Evolutionary conservation across 2,797 vertebrate genomes (phyloP).

Genomic region (Tragelaphus oryx): DNA sequence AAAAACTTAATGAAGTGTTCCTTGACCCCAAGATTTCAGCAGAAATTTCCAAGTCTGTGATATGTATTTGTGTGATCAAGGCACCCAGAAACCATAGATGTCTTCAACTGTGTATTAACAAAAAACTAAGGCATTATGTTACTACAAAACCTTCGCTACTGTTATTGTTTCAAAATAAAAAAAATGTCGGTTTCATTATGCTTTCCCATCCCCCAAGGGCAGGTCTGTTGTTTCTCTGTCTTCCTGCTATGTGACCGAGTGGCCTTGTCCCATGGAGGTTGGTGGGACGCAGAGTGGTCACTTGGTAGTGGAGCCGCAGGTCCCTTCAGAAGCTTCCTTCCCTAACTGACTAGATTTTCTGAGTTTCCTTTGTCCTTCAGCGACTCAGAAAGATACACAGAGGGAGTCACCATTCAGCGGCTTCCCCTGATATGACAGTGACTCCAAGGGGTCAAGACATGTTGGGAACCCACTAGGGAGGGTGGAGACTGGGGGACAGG

Average conservation of each 20-base stretch:
- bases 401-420: conserved; percentile 15
- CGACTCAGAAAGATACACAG: conserved; percentile 53
- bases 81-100: conserved; percentile 80
- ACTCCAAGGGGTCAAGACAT: conserved; percentile 95
- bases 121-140: conserved; percentile 87
- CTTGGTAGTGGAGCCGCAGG: conserved; percentile 54
- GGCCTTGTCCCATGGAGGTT: conserved; percentile 52
- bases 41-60: conserved; percentile 59
- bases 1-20: conserved; percentile 79
- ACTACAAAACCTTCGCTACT: conserved; percentile 90
- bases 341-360: not conserved
- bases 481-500: conserved; percentile 88
- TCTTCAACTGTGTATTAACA: conserved; percentile 84
- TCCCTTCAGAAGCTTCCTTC: not conserved
- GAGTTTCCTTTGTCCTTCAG: conserved; percentile 45
- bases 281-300: conserved; percentile 26
- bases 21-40: conserved; percentile 65
- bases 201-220: conserved; percentile 66
- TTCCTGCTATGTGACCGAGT: conserved; percentile 72
- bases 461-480: conserved; percentile 93
- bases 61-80: conserved; percentile 66
- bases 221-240: conserved; percentile 68
- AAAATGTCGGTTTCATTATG: conserved; percentile 64
- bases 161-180: conserved; percentile 73
- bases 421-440: conserved; percentile 90